A percentile compares a stretch with the other conserved stretches of the same genome.
These are phyloP conservation scores for Brachylomia viminalis DNA, from an alignment of 2,888 invertebrate genomes.

Conservation along the genomic window DNA sequence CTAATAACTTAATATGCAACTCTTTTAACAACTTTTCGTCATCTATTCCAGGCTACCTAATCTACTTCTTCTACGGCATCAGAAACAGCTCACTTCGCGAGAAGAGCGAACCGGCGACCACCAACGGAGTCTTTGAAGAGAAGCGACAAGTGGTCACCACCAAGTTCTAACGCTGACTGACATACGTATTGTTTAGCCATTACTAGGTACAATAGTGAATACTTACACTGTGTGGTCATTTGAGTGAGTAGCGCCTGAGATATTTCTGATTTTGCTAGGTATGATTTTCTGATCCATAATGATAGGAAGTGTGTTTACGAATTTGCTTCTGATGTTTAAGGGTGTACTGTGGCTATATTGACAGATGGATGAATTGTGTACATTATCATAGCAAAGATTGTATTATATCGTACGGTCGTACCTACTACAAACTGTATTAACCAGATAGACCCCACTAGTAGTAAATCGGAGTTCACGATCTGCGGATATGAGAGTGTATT, in stretches of 20 bases:
- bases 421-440: background rate
- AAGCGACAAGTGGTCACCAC: conserved; percentile 78
- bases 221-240: conserved; percentile 8
- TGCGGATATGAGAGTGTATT: background rate
- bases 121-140: conserved; percentile 69
- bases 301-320: background rate
- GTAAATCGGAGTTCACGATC: background rate
- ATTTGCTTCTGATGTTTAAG: conserved; percentile 11
- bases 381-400: background rate
- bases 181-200: conserved; percentile 50
- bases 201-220: conserved; percentile 51
- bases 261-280: background rate
- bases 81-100: conserved; percentile 93
- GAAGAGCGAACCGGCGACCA: conserved; percentile 41
- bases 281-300: background rate
- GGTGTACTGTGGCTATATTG: background rate
- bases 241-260: background rate
- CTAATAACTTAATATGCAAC: background rate
- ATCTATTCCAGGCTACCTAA: conserved; percentile 92
- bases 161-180: conserved; percentile 76
- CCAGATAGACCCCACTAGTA: background rate
- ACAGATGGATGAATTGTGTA: background rate
- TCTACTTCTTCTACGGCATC: conserved; percentile 97
- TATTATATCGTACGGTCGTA: background rate
- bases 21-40: background rate